Evolutionary conservation across 2,797 vertebrate species (phyloP).

Genomic region (Sebastolobus alascanus): DNA sequence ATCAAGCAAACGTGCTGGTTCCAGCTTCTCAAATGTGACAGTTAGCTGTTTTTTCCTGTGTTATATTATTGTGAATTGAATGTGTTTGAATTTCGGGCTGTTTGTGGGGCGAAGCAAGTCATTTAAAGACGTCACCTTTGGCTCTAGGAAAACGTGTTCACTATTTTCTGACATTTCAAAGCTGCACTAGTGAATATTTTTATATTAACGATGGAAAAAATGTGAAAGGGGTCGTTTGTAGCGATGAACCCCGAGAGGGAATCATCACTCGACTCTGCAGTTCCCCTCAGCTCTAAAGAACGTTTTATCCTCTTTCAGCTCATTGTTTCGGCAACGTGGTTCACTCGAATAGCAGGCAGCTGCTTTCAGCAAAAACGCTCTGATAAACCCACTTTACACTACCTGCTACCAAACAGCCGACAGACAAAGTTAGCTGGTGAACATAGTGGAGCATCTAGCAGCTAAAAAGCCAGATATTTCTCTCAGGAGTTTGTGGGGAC

Average conservation of each 20-base stretch:
- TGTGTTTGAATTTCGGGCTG: neutral
- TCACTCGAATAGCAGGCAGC: neutral
- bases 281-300: neutral
- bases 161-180: slow-evolving; percentile 2
- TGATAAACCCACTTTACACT: neutral
- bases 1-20: neutral
- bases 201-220: neutral
- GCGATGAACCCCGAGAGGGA: neutral
- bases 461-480: neutral
- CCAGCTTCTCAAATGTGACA: neutral
- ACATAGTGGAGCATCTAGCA: slow-evolving; percentile 1
- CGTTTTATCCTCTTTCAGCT: neutral
- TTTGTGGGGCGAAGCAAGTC: neutral
- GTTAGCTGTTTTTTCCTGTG: neutral
- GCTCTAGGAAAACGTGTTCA: neutral
- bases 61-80: neutral
- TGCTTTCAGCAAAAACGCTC: neutral
- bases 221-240: neutral
- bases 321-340: neutral
- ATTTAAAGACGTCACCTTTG: neutral
- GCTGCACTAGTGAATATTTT: neutral
- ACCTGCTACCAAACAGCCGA: neutral
- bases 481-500: neutral
- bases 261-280: neutral
- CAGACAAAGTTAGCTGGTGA: neutral